Evolutionary conservation across 2,797 vertebrate genomes (phyloP), one percentile per base, ranked within the genome.

Genomic region (Clamator glandarius): DNA sequence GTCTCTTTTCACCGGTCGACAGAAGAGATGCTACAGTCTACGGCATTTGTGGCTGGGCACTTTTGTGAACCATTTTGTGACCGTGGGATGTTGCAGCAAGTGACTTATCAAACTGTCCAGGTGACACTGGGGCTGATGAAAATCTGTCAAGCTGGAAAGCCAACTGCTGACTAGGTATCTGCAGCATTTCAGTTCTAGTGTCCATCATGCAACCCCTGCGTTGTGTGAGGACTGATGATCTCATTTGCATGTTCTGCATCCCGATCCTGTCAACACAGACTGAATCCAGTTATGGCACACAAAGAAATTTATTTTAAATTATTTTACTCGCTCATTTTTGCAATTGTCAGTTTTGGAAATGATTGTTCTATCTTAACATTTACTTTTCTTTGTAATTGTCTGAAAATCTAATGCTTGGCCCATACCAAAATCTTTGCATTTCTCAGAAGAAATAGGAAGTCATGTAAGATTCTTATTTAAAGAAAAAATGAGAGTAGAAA

Each of bases 1-100:
- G 19, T 92, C 36, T 51, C 12, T 89, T 86, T 89, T 89, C 0
- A 0, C 58, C 84, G 69, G 0, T 63, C 0, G 0, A 69, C 66
- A 5, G 0, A 59, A 75, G 48, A 66, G 39, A n/a, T 66, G 46
- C 83, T 86, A 70, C 62, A 66, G 28, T 61, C 52, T 78, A 20
- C 66, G 41, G 19, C 54, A 14, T 28, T 39, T 44, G 28, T 79
- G 61, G 15, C 82, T 59, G 64, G 35, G 24, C 69, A n/a, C 17
- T 74, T 74, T 9, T 48, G 39, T 80, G 77, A 64, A 31, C n/a
- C 2, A 1, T 81, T 86, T 62, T 36, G 17, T 68, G 50, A 15
- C 21, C 10, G 24, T 29, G 8, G 29, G 6, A 41, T 84, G 72
- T 51, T 75, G 28, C 42, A 69, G 18, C 12, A 36, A 83, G 67